Evolutionary conservation across 2,888 invertebrate genomes (phyloP).

Genomic region (Petrolisthes cinctipes): DNA sequence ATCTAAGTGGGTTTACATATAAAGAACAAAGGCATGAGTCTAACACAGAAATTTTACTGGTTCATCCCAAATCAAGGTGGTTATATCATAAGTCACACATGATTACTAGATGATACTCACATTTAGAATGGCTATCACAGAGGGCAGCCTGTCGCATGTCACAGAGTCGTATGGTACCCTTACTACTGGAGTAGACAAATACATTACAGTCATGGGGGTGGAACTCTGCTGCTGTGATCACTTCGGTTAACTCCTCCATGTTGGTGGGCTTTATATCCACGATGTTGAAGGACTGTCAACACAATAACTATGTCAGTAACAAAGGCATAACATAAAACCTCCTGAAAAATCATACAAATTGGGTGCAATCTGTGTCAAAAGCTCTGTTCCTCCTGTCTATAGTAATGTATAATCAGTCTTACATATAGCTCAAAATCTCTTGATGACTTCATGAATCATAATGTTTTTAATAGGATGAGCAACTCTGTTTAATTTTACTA

Average conservation of each 20-base stretch:
- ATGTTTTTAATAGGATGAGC: no score
- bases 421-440: no score
- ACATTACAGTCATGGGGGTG: slow-evolving; percentile 99
- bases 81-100: no score
- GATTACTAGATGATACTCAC: slow-evolving; percentile 70
- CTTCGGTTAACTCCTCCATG: slow-evolving; percentile 99
- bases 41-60: no score
- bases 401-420: neutral
- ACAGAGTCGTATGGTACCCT: slow-evolving; percentile 98
- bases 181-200: slow-evolving; percentile 99
- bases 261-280: slow-evolving; percentile 99
- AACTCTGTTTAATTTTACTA: no score
- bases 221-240: slow-evolving; percentile 98
- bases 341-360: no score
- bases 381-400: neutral
- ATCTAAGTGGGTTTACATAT: neutral
- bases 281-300: slow-evolving; percentile 76
- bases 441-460: no score
- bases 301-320: neutral
- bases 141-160: slow-evolving; percentile 99
- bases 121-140: slow-evolving; percentile 97
- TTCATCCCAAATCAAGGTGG: no score
- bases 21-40: neutral
- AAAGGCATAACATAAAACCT: neutral
- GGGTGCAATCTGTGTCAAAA: neutral